phyloP scores from a whole-genome alignment of 2,797 vertebrate species.

The Scolopax bukidnonensis region DNA sequence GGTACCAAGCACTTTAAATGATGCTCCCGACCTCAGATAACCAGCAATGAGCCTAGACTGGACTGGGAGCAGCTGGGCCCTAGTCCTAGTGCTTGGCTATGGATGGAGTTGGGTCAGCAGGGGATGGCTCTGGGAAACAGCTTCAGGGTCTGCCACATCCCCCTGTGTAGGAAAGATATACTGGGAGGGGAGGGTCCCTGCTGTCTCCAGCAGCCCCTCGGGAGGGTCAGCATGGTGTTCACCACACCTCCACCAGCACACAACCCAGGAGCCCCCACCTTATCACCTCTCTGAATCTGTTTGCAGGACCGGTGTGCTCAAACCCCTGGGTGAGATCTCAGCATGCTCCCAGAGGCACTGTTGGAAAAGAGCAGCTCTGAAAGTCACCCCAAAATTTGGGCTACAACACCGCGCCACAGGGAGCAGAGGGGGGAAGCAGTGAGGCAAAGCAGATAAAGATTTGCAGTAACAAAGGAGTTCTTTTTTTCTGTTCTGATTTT shows the following conservation, averaged over 20 bases:
- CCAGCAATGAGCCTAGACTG: background rate
- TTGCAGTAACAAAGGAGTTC: constrained; percentile 17
- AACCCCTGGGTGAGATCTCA: fast-evolving
- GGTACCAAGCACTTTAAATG: background rate
- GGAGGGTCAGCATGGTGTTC: fast-evolving
- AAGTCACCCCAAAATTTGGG: background rate
- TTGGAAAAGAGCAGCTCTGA: background rate
- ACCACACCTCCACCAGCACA: background rate
- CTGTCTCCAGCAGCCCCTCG: background rate
- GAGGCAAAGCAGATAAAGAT: constrained; percentile 4
- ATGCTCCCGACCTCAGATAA: background rate
- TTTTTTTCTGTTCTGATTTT: constrained; percentile 10
- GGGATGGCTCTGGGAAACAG: background rate
- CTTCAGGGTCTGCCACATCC: background rate
- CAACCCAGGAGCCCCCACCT: background rate
- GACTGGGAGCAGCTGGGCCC: background rate
- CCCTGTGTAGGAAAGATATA: background rate
- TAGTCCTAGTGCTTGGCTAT: background rate
- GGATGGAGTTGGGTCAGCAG: background rate
- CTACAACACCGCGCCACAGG: background rate
- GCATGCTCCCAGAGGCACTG: fast-evolving
- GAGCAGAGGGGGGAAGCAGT: background rate
- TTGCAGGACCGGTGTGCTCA: background rate
- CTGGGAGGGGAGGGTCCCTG: background rate
- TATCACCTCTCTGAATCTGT: fast-evolving